Evolutionary conservation across 2,113 vertebrate genomes (phyloP), one percentile per base, ranked within the genome.

Genomic region (Genyomyrus donnyi): DNA sequence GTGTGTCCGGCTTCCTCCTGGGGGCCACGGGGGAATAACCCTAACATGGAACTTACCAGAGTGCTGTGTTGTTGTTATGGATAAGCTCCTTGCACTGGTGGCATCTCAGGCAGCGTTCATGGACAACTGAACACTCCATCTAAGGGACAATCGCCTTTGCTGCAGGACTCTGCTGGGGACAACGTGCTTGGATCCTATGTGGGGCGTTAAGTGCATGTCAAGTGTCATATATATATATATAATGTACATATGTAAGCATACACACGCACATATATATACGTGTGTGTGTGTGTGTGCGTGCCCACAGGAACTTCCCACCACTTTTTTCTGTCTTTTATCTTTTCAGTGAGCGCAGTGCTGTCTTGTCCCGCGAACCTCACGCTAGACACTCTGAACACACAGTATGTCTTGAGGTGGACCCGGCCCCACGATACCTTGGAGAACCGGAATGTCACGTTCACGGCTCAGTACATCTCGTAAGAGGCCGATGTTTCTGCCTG

Each of bases 381-480:
- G 8, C 11, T 95, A 70, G 53, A 90, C 24, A 91, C 93, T 1
- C 13, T 95, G 39, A 96, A 96, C 93, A 95, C 93, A 13, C 89
- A 94, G 15, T 93, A 94, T 89, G 87, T 89, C 0, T 45, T 96
- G 88, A 91, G 0, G 27, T 96, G 95, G 95, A 89, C 90, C 13
- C 93, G 93, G 93, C 21, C 90, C 39, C 90, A 11, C 9, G 24
- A 10, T 11, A 2, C 80, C 0, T 46, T 74, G 3, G 39, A 42
- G 7, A 10, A 42, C 2, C 24, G 21, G 19, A n/a, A 0, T 0
- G 92, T 92, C 49, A 93, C 89, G 85, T 96, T 96, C 93, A 95
- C 93, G 13, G 88, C 91, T 13, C 88, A 96, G 88, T 95, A 49
- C 48, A 13, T 95, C 0, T 21, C 21, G 95, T 96, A 92, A 93